Conservation (phyloP, 1,140 invertebrate species). For the Solen grandis region DNA sequence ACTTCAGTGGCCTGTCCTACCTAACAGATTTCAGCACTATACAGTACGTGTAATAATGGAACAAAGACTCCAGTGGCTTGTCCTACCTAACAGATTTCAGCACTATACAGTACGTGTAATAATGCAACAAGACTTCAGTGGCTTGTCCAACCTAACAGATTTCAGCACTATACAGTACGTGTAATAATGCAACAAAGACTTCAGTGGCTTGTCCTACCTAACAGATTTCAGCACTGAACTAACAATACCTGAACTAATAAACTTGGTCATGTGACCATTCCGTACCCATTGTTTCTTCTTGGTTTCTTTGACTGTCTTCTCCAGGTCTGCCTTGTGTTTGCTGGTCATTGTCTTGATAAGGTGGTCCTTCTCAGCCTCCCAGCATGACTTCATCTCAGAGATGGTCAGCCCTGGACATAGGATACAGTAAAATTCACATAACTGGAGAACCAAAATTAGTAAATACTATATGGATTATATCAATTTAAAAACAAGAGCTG, state of each 20-base stretch:
- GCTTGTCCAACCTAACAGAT: too few species aligned
- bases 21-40: too few species aligned
- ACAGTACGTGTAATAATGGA: too few species aligned
- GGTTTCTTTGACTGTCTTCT: constrained; percentile 87
- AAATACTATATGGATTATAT: neutral
- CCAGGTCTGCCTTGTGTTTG: constrained; percentile 85
- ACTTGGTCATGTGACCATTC: too few species aligned
- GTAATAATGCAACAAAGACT: constrained; percentile 8
- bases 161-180: neutral
- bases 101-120: too few species aligned
- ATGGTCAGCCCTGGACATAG: constrained; percentile 82
- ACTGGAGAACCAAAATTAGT: neutral
- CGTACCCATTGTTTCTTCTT: constrained; percentile 93
- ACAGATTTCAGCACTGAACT: too few species aligned
- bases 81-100: too few species aligned
- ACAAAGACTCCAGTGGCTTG: too few species aligned
- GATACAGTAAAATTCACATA: constrained; percentile 15
- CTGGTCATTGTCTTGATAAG: constrained; percentile 84
- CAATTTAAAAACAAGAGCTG: neutral
- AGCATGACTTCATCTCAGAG: constrained; percentile 85
- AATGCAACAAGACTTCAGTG: too few species aligned
- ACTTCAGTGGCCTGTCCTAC: too few species aligned
- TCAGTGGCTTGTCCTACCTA: too few species aligned
- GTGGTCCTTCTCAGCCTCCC: constrained; percentile 86
- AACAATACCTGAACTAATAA: too few species aligned